These are phyloP conservation scores for Platycheirus rosarum DNA, from an alignment of 2,888 invertebrate genomes.

Conservation along the genomic window DNA sequence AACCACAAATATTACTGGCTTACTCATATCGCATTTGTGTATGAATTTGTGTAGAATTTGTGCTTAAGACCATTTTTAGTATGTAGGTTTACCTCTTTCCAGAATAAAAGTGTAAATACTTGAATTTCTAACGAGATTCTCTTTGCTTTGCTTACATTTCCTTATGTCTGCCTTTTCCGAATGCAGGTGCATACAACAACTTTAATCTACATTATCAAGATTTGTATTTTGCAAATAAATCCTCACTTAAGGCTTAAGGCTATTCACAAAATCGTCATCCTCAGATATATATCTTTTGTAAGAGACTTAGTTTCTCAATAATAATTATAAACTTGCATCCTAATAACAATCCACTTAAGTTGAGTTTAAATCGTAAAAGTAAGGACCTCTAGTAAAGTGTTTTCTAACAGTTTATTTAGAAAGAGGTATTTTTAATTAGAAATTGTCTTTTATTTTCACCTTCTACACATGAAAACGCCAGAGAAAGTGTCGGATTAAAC, in stretches of 20 bases:
- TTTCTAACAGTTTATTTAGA: not conserved
- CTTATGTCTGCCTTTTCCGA: no score
- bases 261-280: not conserved
- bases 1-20: no score
- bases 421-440: constrained; percentile 25
- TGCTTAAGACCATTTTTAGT: no score
- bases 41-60: no score
- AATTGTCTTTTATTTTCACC: constrained; percentile 5
- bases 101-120: no score
- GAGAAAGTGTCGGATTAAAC: not conserved
- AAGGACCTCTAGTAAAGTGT: constrained; percentile 7
- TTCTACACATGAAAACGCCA: not conserved
- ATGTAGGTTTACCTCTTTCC: no score
- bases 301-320: not conserved
- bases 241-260: not conserved
- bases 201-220: no score
- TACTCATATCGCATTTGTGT: no score
- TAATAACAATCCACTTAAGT: constrained; percentile 14
- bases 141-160: no score
- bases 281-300: not conserved
- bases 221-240: not conserved
- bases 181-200: no score
- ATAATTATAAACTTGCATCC: not conserved
- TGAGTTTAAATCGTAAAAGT: not conserved
- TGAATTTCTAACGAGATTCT: no score